Percentiles rank a stretch among this genome's conserved stretches.
Evolutionary conservation across 2,888 invertebrate genomes (phyloP).

Genomic region (Rhyacophila evoluta): DNA sequence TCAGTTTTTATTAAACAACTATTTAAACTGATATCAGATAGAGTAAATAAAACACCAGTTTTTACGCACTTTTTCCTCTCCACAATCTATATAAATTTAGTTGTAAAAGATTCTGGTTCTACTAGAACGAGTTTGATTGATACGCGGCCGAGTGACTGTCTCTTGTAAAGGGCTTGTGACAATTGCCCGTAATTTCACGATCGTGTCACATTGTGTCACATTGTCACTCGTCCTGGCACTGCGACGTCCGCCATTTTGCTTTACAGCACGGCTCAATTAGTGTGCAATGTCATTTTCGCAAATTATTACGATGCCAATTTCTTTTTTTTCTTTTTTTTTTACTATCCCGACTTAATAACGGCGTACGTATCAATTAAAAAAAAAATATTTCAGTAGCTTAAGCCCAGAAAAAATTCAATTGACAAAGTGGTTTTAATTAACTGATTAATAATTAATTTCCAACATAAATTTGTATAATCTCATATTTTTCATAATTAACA

Average conservation of each 20-base stretch:
- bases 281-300: constrained; percentile 21
- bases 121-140: too few species aligned
- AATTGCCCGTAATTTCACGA: constrained; percentile 2
- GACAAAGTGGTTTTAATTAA: too few species aligned
- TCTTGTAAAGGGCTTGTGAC: neutral
- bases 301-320: constrained; percentile 25
- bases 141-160: neutral
- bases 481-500: too few species aligned
- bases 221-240: neutral
- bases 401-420: too few species aligned
- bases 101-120: too few species aligned
- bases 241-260: constrained; percentile 28
- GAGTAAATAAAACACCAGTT: too few species aligned
- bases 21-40: too few species aligned
- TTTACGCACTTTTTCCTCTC: too few species aligned
- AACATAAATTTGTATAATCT: too few species aligned
- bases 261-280: constrained; percentile 38
- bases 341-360: neutral
- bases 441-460: too few species aligned
- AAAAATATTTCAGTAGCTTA: neutral
- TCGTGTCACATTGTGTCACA: constrained; percentile 2
- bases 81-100: too few species aligned
- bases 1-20: too few species aligned
- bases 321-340: neutral
- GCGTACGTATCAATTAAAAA: neutral